Conservation (phyloP, 92 coral and sea anemone genomes). For the Meandrina meandrites region DNA sequence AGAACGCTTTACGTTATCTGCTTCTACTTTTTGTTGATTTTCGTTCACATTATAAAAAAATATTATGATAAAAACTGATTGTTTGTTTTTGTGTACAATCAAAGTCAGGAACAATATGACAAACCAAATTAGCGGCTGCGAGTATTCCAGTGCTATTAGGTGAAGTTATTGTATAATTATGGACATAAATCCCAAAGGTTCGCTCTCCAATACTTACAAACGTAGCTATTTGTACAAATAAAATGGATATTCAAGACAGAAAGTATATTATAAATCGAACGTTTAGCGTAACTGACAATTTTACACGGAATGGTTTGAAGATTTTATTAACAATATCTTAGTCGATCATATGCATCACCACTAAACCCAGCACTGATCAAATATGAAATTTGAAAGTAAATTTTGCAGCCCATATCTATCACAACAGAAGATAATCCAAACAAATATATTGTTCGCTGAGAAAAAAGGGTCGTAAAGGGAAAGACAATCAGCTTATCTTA, state of each 20-base stretch:
- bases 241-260: neutral
- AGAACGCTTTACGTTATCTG: neutral
- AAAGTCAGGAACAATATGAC: neutral
- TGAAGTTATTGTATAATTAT: neutral
- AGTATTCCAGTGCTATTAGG: neutral
- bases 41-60: no score
- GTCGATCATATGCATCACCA: neutral
- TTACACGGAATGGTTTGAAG: neutral
- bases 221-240: neutral
- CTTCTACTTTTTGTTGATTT: neutral
- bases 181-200: neutral
- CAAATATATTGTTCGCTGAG: neutral
- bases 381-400: neutral
- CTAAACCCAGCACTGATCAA: neutral
- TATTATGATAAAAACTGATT: neutral
- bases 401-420: neutral
- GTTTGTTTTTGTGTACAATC: neutral
- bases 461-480: no score
- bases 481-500: neutral
- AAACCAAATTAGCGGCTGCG: neutral
- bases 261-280: neutral
- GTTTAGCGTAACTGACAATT: neutral
- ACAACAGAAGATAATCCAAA: neutral
- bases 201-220: neutral
- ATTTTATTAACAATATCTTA: neutral